Base-by-base conservation (phyloP, 2,888 invertebrate genomes). In the Elysia crispata region DNA sequence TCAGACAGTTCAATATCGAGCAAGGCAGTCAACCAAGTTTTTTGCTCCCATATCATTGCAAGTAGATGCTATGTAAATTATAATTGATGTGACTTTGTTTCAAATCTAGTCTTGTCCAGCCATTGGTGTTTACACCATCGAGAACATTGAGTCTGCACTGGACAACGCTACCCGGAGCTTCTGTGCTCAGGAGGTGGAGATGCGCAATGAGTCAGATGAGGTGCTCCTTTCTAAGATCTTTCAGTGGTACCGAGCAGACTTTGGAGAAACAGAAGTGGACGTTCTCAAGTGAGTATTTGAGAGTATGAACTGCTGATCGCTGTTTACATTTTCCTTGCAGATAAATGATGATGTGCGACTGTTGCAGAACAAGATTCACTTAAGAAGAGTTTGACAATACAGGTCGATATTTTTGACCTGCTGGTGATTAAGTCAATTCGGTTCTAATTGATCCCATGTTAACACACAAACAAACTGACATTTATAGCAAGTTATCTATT, bases 231-330 rank as follows among this genome's bases (percentile, higher is more conserved):
- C 91, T 6, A 86, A 87, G 82, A 84, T 92, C 49, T 91, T 92
- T 79, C 89, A 90, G 85, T 92, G 92, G 92, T 92, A 92, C 81
- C 80, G 87, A 6, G 80, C 85, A 13, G 92, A 92, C 83, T 92
- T 92, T 83, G 91, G 91, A 1, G 81, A 81, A 30, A 88, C 86
- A 33, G 90, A 91, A 72, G 82, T 88, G 1, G 89, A 89, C 81
- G 90, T 90, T 13, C 85, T 91, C 25, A 87, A 88, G 91, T 91
- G 81, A 85, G 86, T 67, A 15, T 60, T 60, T 20, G 3, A 60
- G 60, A 60, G 60, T 60, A 8, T 60, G 15, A 18, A 54, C 54
- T 54, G 13, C 13, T 15, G 20, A 54, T 54, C 54, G 13, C 20
- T 54, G 54, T 20, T 54, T 54, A 15, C n/a, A n/a, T n/a, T n/a